These are phyloP conservation scores for Anguilla pacifica DNA, from an alignment of 2,797 vertebrate genomes.

Conservation along the genomic window DNA sequence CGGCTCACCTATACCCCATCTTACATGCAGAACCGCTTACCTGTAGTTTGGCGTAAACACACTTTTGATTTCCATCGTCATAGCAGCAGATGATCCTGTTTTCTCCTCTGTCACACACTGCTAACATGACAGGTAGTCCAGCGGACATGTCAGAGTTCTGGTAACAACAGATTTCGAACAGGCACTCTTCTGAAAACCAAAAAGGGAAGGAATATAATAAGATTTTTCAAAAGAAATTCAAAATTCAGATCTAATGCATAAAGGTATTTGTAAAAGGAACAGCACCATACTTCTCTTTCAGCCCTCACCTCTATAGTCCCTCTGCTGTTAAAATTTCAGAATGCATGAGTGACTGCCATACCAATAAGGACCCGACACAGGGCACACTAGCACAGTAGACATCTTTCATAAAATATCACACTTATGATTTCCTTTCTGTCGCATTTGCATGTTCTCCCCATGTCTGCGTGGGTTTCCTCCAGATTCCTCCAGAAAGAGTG, in stretches of 20 bases:
- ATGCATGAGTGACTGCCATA: no score
- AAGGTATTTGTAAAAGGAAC: no score
- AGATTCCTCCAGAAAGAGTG: no score
- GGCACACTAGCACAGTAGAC: no score
- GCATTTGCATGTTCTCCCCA: no score
- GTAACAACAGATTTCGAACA: not conserved
- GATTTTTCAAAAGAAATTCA: not conserved
- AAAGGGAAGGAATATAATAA: not conserved
- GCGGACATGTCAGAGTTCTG: not conserved
- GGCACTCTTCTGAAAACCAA: not conserved
- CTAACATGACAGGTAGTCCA: not conserved
- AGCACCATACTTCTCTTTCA: no score
- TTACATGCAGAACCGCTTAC: not conserved
- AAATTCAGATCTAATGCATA: not conserved
- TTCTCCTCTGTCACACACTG: not conserved
- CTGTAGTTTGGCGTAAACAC: not conserved
- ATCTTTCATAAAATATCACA: no score
- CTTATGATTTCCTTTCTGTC: no score
- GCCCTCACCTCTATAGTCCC: no score
- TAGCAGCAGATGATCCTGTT: slow-evolving; percentile 13
- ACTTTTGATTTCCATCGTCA: not conserved
- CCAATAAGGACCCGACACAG: no score
- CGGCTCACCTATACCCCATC: not conserved
- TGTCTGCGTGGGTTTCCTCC: no score
- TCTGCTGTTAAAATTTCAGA: no score